Evolutionary conservation across 2,888 invertebrate species (phyloP), one percentile per base, ranked within the genome.

Genomic region (Syrista parreyssii): DNA sequence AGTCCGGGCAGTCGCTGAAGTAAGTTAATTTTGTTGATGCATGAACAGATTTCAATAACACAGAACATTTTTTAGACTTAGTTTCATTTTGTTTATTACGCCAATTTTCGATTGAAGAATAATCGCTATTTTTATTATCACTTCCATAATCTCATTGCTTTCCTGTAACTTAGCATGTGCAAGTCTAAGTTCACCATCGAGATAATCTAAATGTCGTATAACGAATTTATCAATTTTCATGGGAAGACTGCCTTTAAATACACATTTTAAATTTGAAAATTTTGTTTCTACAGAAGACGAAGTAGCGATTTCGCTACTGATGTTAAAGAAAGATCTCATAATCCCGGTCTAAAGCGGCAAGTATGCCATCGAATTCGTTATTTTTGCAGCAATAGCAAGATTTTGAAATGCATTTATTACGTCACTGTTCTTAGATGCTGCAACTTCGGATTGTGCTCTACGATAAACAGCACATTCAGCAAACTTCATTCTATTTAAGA

Each of bases 291-390:
- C 73, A 68, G 74, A 68, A 15, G 79, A 77, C 34, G 79, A 79
- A 34, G 75, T 75, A 32, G 79, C 75, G 11, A 79, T 73, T 77
- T 36, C 68, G 34, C 32, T 30, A 30, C 75, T 75, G 23, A 68
- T n/a, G 55, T 75, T 79, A 32, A 77, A 77, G 71, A 75, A 30
- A 30, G 75, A 73, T 68, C 75, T 35, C 75, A 79, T 77, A 34
- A 79, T 68, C 40, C 78, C 78, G 12, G 79, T 78, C 78, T 69
- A 79, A 30, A 78, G 55, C 35, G 79, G 79, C 73, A 78, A n/a
- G 68, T 78, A 75, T 35, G 33, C 30, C 36, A 77, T 75, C 33
- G 75, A 68, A 68, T 75, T 33, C 73, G 68, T 75, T 68, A 79
- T 71, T 75, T 68, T 79, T 40, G 68, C 32, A 12, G 77, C 79